Base-by-base conservation (phyloP, 1,140 invertebrate genomes). In the Hylyphantes graminicola region DNA sequence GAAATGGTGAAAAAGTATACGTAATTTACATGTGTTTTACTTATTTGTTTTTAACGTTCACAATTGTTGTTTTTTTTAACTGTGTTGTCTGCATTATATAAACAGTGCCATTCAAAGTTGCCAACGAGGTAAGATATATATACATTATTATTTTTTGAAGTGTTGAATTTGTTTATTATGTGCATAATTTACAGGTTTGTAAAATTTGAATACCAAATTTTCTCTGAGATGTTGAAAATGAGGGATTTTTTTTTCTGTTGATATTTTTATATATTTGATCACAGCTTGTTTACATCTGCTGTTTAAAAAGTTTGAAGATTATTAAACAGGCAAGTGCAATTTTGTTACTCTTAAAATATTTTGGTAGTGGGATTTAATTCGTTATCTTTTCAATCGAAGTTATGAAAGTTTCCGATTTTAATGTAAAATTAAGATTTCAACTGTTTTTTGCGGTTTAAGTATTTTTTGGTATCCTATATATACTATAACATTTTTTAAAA, bases 31-130 rank as follows among this genome's bases (percentile, higher is more conserved):
- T 65, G 55, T 83, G 80, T 83, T 63, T 83, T 83, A 15, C 63
- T 74, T 83, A 72, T 83, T 83, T 83, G 80, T 83, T 74, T 83
- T 54, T 65, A 73, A 12, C 73, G 79, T 81, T 70, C 55, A 81
- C 72, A 65, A 65, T 64, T 65, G 68, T 73, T 83, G 68, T 70
- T 74, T 35, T 35, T 35, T 83, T 83, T 83, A 73, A 74, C 68
- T 73, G 68, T 83, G 72, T 83, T 74, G 72, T 83, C 72, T 83
- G 80, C 80, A 83, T 83, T 65, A 76, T 73, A 83, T 73, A 74
- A 63, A 74, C 80, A 83, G 80, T 83, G 80, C 80, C 80, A 83
- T 83, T 83, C 80, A 83, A 83, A 83, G 80, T 82, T 82, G 80
- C 80, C 80, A 82, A 82, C 59, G 70, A 82, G 80, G 80, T 82